Percentiles rank a stretch among this genome's conserved stretches.
Conservation (phyloP, 2,888 invertebrate species). For the Zygogramma bicolorata region DNA sequence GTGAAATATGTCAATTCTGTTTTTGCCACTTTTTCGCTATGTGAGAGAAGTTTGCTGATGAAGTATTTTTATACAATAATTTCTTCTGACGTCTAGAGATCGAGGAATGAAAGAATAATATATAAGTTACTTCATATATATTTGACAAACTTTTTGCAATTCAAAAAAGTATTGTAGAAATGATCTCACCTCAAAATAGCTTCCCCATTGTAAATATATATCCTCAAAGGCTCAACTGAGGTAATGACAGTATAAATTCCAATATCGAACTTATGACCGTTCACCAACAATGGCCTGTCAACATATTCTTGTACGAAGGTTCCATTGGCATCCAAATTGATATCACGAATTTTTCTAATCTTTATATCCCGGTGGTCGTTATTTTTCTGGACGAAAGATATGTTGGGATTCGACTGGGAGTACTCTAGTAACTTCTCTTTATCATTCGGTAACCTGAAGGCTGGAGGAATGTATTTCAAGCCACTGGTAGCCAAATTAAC, state of each 20-base stretch:
- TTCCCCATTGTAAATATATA: constrained; percentile 88
- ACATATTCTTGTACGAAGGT: constrained; percentile 94
- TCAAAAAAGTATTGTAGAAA: too few species aligned
- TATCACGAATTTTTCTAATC: constrained; percentile 78
- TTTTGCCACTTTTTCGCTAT: too few species aligned
- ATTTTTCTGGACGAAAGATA: constrained; percentile 90
- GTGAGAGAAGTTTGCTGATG: too few species aligned
- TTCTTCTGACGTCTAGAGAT: too few species aligned
- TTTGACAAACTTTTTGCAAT: too few species aligned
- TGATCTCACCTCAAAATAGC: constrained; percentile 81
- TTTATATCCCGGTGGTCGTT: constrained; percentile 91
- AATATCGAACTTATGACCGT: constrained; percentile 96
- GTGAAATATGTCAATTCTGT: too few species aligned
- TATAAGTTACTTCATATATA: too few species aligned
- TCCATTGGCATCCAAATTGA: constrained; percentile 78
- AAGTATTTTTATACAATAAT: too few species aligned
- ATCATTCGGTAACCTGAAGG: constrained; percentile 87
- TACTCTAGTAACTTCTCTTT: constrained; percentile 79
- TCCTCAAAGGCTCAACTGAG: constrained; percentile 89
- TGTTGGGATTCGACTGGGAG: constrained; percentile 74
- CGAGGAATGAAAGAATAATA: too few species aligned
- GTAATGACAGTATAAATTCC: constrained; percentile 94
- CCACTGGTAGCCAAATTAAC: constrained; percentile 85
- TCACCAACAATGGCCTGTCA: constrained; percentile 88
- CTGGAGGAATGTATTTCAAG: constrained; percentile 85